These are phyloP conservation scores for Metellina segmentata DNA, from an alignment of 2,888 invertebrate genomes.

Conservation along the genomic window DNA sequence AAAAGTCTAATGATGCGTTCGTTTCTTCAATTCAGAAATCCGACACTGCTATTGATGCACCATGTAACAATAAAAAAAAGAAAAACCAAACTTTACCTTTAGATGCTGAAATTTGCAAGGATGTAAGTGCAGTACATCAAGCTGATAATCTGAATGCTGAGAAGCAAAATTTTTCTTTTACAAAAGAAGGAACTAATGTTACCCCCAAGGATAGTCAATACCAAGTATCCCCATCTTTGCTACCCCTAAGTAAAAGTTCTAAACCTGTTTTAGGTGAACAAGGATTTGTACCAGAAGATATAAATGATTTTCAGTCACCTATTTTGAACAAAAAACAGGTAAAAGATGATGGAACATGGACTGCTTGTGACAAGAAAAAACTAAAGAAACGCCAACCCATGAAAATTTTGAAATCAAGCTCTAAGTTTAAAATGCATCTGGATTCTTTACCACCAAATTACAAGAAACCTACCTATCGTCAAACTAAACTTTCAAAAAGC, in stretches of 20 bases:
- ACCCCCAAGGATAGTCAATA: not conserved
- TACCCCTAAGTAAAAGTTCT: slow-evolving; percentile 20
- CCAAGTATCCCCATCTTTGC: slow-evolving; percentile 57
- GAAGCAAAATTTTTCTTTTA: not conserved
- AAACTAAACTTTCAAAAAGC: slow-evolving; percentile 70
- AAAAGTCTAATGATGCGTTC: not conserved
- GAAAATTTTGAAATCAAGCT: slow-evolving; percentile 38
- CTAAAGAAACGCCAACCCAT: not conserved
- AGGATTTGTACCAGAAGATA: slow-evolving; percentile 30
- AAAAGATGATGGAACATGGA: slow-evolving; percentile 32
- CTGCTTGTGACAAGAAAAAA: slow-evolving; percentile 59
- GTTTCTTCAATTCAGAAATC: not conserved
- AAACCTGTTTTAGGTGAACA: slow-evolving; percentile 23
- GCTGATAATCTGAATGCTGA: not conserved
- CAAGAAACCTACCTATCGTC: slow-evolving; percentile 57
- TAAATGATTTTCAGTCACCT: slow-evolving; percentile 55
- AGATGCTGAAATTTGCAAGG: slow-evolving; percentile 31
- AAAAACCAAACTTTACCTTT: not conserved
- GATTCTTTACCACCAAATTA: slow-evolving; percentile 67
- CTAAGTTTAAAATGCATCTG: slow-evolving; percentile 61
- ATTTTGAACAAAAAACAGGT: slow-evolving; percentile 1
- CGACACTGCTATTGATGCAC: not conserved
- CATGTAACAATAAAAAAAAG: slow-evolving; percentile 6
- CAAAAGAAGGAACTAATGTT: not conserved
- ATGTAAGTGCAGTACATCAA: not conserved